These are phyloP conservation scores for Tetrax tetrax DNA, from an alignment of 2,113 vertebrate genomes.

Conservation along the genomic window DNA sequence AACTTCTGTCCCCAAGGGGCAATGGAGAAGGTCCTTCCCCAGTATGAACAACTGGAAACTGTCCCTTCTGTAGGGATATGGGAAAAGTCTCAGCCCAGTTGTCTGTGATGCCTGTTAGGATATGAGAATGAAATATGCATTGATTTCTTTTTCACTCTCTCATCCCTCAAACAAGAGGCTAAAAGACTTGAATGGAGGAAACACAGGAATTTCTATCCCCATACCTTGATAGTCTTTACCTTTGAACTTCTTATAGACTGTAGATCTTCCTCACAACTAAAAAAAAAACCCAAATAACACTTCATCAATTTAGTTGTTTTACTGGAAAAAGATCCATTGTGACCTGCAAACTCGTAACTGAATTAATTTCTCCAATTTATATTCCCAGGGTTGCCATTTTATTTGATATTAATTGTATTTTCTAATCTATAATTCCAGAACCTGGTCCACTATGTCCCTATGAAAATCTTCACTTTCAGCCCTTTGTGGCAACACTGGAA, in stretches of 20 bases:
- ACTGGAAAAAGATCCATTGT: background rate
- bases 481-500: background rate
- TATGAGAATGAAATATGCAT: background rate
- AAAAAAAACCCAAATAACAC: background rate
- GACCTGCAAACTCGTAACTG: background rate
- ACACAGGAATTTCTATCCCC: background rate
- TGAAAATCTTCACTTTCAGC: background rate
- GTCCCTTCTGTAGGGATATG: background rate
- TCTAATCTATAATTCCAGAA: background rate
- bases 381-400: background rate
- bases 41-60: background rate
- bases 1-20: accelerated
- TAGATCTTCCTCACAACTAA: background rate
- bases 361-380: background rate
- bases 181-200: background rate
- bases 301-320: background rate
- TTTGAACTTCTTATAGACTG: background rate
- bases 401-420: background rate
- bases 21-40: background rate
- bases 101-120: background rate
- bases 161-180: background rate
- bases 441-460: background rate
- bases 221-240: background rate
- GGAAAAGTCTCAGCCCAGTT: background rate
- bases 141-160: background rate